A percentile compares a stretch with the other conserved stretches of the same genome.
These are phyloP conservation scores for Argopecten irradians DNA, from an alignment of 1,140 invertebrate species.

Conservation along the genomic window DNA sequence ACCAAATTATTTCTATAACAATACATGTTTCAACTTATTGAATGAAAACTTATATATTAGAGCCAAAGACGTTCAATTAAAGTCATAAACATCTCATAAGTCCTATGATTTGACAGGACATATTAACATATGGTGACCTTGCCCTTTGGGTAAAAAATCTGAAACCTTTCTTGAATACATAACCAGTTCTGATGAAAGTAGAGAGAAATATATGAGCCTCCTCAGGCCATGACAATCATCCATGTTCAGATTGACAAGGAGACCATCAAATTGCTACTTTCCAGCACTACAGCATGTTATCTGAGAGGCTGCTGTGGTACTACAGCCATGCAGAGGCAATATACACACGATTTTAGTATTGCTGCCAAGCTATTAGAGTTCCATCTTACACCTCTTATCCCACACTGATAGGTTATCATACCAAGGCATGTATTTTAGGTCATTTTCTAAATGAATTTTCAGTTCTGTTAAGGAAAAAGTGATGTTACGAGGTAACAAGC, in stretches of 20 bases:
- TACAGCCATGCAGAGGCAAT: no score
- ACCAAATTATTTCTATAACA: no score
- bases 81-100: no score
- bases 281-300: not conserved
- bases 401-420: not conserved
- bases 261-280: not conserved
- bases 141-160: not conserved
- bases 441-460: not conserved
- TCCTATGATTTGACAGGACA: no score
- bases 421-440: not conserved
- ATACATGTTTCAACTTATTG: no score
- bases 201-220: no score
- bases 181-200: no score
- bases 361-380: not conserved
- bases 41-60: no score
- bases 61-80: no score
- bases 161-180: not conserved
- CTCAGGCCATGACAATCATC: no score
- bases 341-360: not conserved
- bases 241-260: no score
- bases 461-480: not conserved
- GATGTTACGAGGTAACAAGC: not conserved
- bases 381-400: not conserved
- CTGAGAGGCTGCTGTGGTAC: not conserved
- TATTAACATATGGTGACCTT: not conserved